These are phyloP conservation scores for Labia minor DNA, from an alignment of 2,888 invertebrate genomes.

Conservation along the genomic window DNA sequence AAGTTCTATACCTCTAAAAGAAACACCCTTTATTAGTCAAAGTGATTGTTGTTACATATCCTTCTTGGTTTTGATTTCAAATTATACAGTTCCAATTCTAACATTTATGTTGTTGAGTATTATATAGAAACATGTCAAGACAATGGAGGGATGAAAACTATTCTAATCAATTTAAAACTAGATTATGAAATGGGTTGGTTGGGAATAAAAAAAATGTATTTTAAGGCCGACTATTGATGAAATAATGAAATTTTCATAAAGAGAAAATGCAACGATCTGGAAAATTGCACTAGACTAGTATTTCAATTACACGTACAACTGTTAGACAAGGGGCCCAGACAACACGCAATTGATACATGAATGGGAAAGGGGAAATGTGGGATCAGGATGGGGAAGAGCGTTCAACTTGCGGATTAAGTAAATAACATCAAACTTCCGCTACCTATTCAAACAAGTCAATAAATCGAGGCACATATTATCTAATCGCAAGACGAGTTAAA, in stretches of 20 bases:
- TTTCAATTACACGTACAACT: not conserved
- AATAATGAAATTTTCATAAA: not conserved
- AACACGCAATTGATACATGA: conserved; percentile 7
- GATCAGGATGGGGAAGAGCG: not conserved
- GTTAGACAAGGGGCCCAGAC: not conserved
- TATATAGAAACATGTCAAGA: too few species aligned
- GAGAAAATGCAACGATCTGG: not conserved
- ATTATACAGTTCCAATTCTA: too few species aligned
- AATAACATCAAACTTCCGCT: not conserved
- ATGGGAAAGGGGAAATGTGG: not conserved
- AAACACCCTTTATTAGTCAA: too few species aligned
- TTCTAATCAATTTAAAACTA: too few species aligned
- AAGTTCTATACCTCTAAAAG: too few species aligned
- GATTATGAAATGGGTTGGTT: too few species aligned
- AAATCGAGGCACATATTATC: not conserved
- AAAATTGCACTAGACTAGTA: not conserved
- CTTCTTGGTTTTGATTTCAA: too few species aligned
- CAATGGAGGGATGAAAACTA: too few species aligned
- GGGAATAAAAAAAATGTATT: too few species aligned
- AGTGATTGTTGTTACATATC: too few species aligned
- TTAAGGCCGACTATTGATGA: too few species aligned
- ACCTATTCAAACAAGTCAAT: not conserved
- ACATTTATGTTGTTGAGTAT: too few species aligned
- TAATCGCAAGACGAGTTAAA: not conserved
- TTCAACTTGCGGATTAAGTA: not conserved